Evolutionary conservation across 92 coral and sea anemone species (phyloP).

Genomic region (Palythoa grandiflora): DNA sequence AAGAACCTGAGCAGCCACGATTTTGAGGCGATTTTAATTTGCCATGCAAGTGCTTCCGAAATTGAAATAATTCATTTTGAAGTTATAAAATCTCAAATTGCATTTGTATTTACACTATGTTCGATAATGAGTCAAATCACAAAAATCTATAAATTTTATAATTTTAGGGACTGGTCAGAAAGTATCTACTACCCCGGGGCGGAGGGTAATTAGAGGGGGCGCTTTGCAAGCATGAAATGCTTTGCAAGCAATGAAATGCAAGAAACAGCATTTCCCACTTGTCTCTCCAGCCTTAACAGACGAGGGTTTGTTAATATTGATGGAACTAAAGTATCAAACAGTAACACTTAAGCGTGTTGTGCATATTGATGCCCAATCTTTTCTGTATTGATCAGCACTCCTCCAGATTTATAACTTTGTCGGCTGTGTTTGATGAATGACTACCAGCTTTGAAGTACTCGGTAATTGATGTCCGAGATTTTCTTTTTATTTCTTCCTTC

Average conservation of each 20-base stretch:
- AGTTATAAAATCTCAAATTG: too few species aligned
- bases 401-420: neutral
- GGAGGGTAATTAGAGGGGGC: too few species aligned
- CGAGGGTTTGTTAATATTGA: constrained; percentile 3
- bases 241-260: constrained; percentile 20
- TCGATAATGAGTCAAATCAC: too few species aligned
- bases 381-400: neutral
- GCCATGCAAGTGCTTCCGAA: too few species aligned
- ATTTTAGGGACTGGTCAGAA: too few species aligned
- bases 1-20: too few species aligned
- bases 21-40: too few species aligned
- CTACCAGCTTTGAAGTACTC: neutral
- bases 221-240: too few species aligned
- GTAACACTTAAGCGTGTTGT: neutral
- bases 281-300: neutral
- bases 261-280: neutral
- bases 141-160: too few species aligned
- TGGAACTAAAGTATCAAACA: constrained; percentile 5
- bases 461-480: neutral
- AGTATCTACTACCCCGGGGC: too few species aligned
- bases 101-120: too few species aligned
- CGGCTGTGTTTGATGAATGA: neutral
- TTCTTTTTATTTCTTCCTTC: neutral
- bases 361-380: neutral
- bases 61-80: too few species aligned